phyloP scores from a whole-genome alignment of 2,797 vertebrate species.

The Typhlichthys eigenmanni region DNA sequence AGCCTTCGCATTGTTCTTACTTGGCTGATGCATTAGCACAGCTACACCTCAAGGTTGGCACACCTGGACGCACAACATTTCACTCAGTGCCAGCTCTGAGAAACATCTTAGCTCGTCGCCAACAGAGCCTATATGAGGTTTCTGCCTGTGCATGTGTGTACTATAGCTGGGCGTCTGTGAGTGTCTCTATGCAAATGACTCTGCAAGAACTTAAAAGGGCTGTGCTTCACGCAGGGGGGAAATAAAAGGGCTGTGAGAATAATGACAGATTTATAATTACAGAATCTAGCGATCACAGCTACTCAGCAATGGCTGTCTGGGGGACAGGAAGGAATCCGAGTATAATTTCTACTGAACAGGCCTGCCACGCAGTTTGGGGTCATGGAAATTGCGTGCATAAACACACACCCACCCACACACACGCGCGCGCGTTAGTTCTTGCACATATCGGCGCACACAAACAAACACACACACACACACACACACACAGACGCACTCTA shows the following conservation, averaged over 20 bases:
- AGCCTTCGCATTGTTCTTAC: constrained; percentile 42
- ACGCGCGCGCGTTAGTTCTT: neutral
- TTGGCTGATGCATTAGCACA: constrained; percentile 60
- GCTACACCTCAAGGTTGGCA: constrained; percentile 46
- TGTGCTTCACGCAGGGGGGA: constrained; percentile 41
- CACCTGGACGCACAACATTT: constrained; percentile 49
- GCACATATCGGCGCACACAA: constrained; percentile 1
- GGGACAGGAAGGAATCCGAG: constrained; percentile 59
- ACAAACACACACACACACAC: constrained; percentile 9
- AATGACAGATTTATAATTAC: constrained; percentile 80
- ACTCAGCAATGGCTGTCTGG: constrained; percentile 63
- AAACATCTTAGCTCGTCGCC: constrained; percentile 47
- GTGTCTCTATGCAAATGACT: constrained; percentile 50
- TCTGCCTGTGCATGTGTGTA: constrained; percentile 11
- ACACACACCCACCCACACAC: constrained; percentile 6
- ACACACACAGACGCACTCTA: constrained; percentile 4
- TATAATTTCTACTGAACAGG: constrained; percentile 70
- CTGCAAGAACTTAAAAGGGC: constrained; percentile 48
- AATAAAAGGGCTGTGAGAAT: constrained; percentile 57
- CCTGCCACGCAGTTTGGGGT: constrained; percentile 45
- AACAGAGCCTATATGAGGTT: constrained; percentile 18
- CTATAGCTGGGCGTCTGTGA: neutral
- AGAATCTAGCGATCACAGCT: constrained; percentile 52
- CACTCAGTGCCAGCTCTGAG: constrained; percentile 39
- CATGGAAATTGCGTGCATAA: constrained; percentile 19